Evolutionary conservation across 1,140 invertebrate species (phyloP).

Genomic region (Leptopilina clavipes): DNA sequence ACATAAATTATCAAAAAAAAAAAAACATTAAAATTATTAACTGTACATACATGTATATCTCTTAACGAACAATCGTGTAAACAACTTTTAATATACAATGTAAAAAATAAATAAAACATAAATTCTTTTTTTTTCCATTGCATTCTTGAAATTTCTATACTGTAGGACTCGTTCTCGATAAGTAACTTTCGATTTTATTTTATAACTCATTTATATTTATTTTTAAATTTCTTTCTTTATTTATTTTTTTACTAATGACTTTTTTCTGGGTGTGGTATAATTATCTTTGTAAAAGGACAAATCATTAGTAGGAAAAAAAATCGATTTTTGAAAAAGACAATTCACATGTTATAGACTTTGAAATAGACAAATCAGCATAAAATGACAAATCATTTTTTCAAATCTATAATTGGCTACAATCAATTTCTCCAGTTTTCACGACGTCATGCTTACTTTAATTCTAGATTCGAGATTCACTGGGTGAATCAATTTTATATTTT

Average conservation of each 20-base stretch:
- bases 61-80: not conserved
- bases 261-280: no score
- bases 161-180: not conserved
- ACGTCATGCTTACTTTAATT: constrained; percentile 18
- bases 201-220: not conserved
- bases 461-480: constrained; percentile 57
- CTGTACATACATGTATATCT: not conserved
- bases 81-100: not conserved
- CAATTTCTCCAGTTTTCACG: constrained; percentile 3
- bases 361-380: constrained; percentile 14
- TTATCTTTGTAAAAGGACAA: no score
- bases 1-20: not conserved
- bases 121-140: not conserved
- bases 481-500: constrained; percentile 56
- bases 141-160: not conserved
- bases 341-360: not conserved
- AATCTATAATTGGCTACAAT: not conserved
- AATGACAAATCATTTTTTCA: not conserved
- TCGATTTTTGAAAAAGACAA: not conserved
- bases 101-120: not conserved
- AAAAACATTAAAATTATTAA: not conserved
- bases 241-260: no score
- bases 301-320: not conserved
- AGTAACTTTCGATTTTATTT: constrained; percentile 6
- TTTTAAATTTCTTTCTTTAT: no score